A percentile compares a stretch with the other conserved stretches of the same genome.
Evolutionary conservation across 2,888 invertebrate species (phyloP).

Genomic region (Meteorus colon): DNA sequence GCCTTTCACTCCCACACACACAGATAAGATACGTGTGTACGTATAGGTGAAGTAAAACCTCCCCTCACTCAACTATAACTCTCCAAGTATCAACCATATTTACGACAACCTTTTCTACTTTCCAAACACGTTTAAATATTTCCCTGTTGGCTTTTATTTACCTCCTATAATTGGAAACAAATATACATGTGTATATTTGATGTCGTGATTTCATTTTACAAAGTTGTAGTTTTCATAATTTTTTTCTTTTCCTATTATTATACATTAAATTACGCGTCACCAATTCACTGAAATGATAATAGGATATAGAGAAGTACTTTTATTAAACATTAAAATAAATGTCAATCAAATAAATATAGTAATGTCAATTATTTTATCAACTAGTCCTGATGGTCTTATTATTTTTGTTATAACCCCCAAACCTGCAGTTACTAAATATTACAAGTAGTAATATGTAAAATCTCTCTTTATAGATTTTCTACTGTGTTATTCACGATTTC

Average conservation of each 20-base stretch:
- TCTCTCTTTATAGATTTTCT: background rate
- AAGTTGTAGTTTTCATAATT: background rate
- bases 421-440: too few relatives aligned
- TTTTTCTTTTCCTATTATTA: background rate
- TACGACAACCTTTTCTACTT: constrained; percentile 25
- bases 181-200: background rate
- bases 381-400: too few relatives aligned
- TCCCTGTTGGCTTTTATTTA: constrained; percentile 22
- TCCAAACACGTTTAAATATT: constrained; percentile 26
- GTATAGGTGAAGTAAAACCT: constrained; percentile 12
- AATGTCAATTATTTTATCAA: too few relatives aligned
- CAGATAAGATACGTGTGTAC: background rate
- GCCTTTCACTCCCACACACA: constrained; percentile 34
- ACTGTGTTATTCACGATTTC: background rate
- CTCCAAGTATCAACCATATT: background rate
- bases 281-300: too few relatives aligned
- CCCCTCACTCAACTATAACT: constrained; percentile 12
- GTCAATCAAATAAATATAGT: too few relatives aligned
- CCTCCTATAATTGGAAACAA: constrained; percentile 16
- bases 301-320: too few relatives aligned
- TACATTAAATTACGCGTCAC: background rate
- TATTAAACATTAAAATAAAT: too few relatives aligned
- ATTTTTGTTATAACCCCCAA: too few relatives aligned
- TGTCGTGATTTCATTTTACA: background rate
- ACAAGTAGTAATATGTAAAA: too few relatives aligned